Percentiles rank a stretch among this genome's conserved stretches.
Conservation (phyloP, 2,797 vertebrate species). For the Artibeus lituratus region DNA sequence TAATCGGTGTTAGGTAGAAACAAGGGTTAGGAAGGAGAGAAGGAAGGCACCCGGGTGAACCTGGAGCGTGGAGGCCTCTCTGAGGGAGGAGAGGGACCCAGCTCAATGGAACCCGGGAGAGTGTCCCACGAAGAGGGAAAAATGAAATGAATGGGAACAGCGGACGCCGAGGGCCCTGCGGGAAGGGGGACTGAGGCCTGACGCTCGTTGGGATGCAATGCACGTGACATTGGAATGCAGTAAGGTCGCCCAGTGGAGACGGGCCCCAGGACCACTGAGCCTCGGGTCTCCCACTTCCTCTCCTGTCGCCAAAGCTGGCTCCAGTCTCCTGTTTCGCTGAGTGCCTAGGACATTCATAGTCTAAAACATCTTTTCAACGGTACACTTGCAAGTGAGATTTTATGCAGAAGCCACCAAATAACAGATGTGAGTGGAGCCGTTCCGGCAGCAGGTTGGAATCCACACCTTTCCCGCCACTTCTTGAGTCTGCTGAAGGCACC, state of each 20-base stretch:
- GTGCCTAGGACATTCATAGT: not conserved
- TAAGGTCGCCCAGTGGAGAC: not conserved
- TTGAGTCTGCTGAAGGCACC: not conserved
- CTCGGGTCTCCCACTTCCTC: not conserved
- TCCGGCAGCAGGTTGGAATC: not conserved
- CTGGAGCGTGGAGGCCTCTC: too few species aligned
- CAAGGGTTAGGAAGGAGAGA: fast-evolving
- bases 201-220: not conserved
- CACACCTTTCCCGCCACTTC: not conserved
- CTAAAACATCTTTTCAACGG: not conserved
- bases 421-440: too few species aligned
- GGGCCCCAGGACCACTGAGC: not conserved
- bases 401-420: not conserved
- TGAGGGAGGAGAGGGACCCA: not conserved
- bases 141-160: not conserved
- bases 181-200: not conserved
- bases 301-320: not conserved
- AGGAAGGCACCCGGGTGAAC: fast-evolving
- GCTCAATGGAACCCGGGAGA: not conserved
- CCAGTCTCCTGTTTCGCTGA: not conserved
- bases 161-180: not conserved
- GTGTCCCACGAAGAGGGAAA: not conserved
- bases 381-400: not conserved
- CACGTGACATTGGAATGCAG: fast-evolving
- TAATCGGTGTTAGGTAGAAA: too few species aligned